Percentiles rank a stretch among this genome's conserved stretches.
Conservation (phyloP, 2,113 vertebrate species). For the Eurystomus gularis region DNA sequence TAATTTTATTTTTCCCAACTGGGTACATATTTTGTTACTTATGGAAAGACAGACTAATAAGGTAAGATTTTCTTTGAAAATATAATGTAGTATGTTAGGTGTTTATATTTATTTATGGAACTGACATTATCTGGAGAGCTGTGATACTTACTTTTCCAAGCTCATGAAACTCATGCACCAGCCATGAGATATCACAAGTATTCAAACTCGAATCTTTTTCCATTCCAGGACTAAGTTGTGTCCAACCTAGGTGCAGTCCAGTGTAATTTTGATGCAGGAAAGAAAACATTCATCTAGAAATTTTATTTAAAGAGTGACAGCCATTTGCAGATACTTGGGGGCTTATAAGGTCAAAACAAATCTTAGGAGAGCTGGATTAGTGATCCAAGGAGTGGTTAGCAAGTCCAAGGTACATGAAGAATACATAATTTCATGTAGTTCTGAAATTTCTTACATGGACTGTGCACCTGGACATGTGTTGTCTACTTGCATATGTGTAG, state of each 20-base stretch:
- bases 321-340: neutral
- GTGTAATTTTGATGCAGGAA: neutral
- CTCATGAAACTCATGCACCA: neutral
- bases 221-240: neutral
- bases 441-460: neutral
- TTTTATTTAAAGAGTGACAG: neutral
- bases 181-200: neutral
- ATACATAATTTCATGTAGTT: rapidly evolving
- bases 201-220: neutral
- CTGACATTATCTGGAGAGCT: neutral
- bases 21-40: neutral
- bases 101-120: neutral
- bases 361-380: neutral
- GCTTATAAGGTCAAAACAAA: neutral
- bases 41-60: rapidly evolving
- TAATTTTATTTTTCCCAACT: neutral
- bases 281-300: neutral
- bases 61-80: neutral
- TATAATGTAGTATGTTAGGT: neutral
- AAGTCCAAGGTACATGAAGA: neutral
- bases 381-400: neutral
- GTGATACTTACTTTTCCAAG: neutral
- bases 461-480: neutral
- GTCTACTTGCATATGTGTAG: neutral
- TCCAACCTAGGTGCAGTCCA: neutral